phyloP scores from a whole-genome alignment of 2,888 invertebrate genomes.

The Ariolimax columbianus region DNA sequence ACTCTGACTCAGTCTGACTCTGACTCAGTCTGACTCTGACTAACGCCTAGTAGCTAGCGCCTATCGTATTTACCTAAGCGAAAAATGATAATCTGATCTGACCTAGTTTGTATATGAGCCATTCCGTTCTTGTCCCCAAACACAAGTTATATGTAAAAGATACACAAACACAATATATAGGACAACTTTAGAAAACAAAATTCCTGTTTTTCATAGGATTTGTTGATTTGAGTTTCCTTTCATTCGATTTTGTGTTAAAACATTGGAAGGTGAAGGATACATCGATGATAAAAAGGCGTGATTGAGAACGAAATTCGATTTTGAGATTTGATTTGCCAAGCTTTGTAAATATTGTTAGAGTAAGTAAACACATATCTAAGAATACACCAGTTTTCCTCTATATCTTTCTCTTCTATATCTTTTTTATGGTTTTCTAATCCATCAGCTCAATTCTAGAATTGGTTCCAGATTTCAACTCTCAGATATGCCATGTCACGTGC shows the following conservation, averaged over 20 bases:
- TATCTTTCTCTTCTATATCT: too few species aligned
- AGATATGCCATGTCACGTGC: neutral
- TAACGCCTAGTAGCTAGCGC: too few species aligned
- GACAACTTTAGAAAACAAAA: neutral
- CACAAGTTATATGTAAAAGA: neutral
- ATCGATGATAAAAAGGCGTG: neutral
- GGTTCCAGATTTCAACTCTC: neutral
- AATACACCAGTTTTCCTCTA: too few species aligned
- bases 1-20: too few species aligned
- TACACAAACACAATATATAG: neutral
- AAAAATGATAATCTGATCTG: too few species aligned
- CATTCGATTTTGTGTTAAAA: neutral
- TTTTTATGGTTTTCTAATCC: neutral
- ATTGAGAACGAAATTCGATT: conserved; percentile 3
- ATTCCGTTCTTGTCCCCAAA: neutral
- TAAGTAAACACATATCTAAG: neutral
- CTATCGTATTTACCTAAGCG: too few species aligned
- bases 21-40: too few species aligned
- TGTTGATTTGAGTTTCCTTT: conserved; percentile 5
- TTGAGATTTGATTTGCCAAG: neutral
- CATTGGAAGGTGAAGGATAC: neutral
- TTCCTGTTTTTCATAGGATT: conserved; percentile 10
- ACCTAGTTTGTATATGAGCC: neutral
- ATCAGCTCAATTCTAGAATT: neutral
- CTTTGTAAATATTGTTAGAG: neutral